A percentile compares a stretch with the other conserved stretches of the same genome.
These are phyloP conservation scores for Oscheius myriophilus DNA, from an alignment of 2,888 invertebrate genomes.

Conservation along the genomic window DNA sequence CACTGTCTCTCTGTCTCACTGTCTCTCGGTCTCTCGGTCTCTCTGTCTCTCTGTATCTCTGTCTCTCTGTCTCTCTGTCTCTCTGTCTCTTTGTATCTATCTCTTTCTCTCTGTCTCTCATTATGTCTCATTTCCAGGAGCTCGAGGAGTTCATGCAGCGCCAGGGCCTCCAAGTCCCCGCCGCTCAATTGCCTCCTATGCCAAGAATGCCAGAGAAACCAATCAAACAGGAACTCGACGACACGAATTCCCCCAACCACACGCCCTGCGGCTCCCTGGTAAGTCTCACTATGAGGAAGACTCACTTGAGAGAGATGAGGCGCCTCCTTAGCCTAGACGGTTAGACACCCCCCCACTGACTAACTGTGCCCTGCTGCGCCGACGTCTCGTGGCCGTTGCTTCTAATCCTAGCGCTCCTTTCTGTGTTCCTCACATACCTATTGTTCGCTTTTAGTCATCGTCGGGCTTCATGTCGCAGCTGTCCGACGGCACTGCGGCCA, in stretches of 20 bases:
- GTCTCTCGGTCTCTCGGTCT: no score
- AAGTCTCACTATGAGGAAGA: conserved; percentile 23
- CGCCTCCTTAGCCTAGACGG: no score
- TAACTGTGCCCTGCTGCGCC: not conserved
- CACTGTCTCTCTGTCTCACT: no score
- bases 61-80: no score
- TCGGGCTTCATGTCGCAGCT: conserved; percentile 66
- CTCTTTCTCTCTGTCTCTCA: not conserved
- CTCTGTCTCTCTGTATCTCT: no score
- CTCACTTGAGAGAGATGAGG: no score
- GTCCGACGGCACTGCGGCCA: conserved; percentile 66
- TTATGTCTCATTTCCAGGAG: conserved; percentile 45
- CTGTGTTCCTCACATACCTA: conserved; percentile 4
- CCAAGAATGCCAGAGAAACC: conserved; percentile 49
- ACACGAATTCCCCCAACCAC: conserved; percentile 58
- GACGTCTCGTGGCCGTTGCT: conserved; percentile 11
- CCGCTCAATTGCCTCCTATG: conserved; percentile 50
- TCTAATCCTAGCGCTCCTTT: not conserved
- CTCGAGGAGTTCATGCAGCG: conserved; percentile 65
- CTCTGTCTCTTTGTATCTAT: no score
- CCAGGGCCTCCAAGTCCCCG: conserved; percentile 65
- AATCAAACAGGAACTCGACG: conserved; percentile 70
- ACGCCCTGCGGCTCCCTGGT: conserved; percentile 66
- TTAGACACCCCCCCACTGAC: no score
- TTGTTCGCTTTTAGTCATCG: conserved; percentile 43